These are phyloP conservation scores for Empidonax traillii DNA, from an alignment of 2,113 vertebrate species.

Conservation along the genomic window DNA sequence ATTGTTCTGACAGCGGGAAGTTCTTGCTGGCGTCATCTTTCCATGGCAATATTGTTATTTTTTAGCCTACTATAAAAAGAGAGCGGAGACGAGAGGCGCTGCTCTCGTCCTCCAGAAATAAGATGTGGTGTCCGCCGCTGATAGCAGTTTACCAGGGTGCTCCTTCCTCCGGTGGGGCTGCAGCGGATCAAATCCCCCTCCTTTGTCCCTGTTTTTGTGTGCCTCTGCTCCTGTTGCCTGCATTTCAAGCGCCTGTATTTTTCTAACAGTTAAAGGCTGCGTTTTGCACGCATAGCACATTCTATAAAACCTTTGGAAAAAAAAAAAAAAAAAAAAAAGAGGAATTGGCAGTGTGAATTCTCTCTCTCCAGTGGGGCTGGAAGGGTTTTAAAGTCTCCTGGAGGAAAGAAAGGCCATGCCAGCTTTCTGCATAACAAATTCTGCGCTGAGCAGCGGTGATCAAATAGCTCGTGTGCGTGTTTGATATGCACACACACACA, in stretches of 20 bases:
- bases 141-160: neutral
- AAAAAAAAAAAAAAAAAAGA: neutral
- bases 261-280: slow-evolving; percentile 55
- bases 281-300: slow-evolving; percentile 64
- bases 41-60: neutral
- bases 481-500: neutral
- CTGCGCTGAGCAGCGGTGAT: neutral
- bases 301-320: slow-evolving; percentile 59
- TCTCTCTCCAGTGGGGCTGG: slow-evolving; percentile 66
- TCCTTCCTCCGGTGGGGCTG: neutral
- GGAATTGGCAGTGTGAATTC: slow-evolving; percentile 48
- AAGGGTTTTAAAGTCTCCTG: slow-evolving; percentile 50
- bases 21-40: neutral
- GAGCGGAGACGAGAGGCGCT: neutral
- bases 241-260: slow-evolving; percentile 66
- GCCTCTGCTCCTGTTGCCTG: slow-evolving; percentile 24
- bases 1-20: neutral
- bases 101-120: neutral
- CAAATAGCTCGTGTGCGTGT: neutral
- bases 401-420: neutral
- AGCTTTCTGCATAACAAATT: neutral
- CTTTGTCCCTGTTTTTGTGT: slow-evolving; percentile 9
- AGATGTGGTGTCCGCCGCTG: neutral
- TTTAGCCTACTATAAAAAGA: neutral
- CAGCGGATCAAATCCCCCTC: neutral